Percentiles rank a stretch among this genome's conserved stretches.
phyloP scores from a whole-genome alignment of 2,888 invertebrate species.

The Cephus sareptanus region DNA sequence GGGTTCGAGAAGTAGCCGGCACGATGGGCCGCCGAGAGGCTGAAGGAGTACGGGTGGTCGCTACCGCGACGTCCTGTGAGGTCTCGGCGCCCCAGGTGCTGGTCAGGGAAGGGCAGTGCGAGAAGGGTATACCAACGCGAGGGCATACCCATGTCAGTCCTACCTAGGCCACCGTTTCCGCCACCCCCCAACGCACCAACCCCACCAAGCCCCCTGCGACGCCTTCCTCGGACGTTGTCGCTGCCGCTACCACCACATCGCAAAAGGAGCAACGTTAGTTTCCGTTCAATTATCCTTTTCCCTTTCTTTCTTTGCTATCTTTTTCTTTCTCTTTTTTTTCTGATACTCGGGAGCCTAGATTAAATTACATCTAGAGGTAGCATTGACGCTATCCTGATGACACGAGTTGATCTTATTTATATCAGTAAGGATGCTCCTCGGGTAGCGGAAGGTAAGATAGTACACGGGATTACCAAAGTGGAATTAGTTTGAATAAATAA shows the following conservation, averaged over 20 bases:
- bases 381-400: background rate
- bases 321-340: background rate
- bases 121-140: conserved; percentile 90
- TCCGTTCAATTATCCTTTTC: background rate
- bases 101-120: conserved; percentile 93
- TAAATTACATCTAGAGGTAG: background rate
- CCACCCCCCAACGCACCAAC: conserved; percentile 63
- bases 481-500: conserved; percentile 35
- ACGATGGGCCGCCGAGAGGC: conserved; percentile 75
- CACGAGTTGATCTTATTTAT: background rate
- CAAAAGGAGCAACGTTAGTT: conserved; percentile 52
- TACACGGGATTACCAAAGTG: conserved; percentile 10
- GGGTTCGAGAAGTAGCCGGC: conserved; percentile 93
- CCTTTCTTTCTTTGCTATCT: background rate
- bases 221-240: conserved; percentile 61
- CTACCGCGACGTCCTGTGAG: conserved; percentile 70
- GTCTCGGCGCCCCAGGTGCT: conserved; percentile 89
- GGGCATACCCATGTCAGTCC: conserved; percentile 73
- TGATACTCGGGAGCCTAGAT: background rate
- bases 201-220: conserved; percentile 60
- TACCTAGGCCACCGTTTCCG: conserved; percentile 63
- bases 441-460: background rate
- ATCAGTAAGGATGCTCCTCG: conserved; percentile 1
- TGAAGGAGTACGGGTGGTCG: conserved; percentile 76
- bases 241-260: conserved; percentile 60